Conservation (phyloP, 2,113 vertebrate species). For the Catharus fuscescens region DNA sequence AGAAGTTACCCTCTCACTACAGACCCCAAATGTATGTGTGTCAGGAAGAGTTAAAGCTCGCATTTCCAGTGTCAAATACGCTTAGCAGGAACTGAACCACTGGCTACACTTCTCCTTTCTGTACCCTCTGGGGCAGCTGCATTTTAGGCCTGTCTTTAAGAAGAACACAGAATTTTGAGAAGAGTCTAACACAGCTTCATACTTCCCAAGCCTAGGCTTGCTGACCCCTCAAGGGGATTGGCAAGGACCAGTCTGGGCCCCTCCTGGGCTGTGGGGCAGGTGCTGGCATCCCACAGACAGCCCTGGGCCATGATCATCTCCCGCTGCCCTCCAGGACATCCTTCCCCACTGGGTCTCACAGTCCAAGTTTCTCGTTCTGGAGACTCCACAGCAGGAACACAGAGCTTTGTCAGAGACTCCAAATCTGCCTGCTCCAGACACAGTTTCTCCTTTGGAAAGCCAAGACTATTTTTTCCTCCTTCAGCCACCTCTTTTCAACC, state of each 20-base stretch:
- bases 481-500: background rate
- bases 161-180: background rate
- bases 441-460: background rate
- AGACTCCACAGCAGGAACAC: background rate
- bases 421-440: background rate
- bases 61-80: background rate
- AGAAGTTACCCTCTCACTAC: background rate
- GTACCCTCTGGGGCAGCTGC: background rate
- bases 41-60: background rate
- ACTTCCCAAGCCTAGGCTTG: background rate
- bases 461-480: background rate
- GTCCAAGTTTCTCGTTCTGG: background rate
- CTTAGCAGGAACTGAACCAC: background rate
- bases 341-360: accelerated
- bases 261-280: background rate
- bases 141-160: background rate
- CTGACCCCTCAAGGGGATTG: background rate
- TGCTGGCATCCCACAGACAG: accelerated
- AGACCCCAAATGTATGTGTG: background rate
- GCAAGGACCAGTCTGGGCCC: background rate
- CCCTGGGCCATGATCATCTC: accelerated
- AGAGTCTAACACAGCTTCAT: background rate
- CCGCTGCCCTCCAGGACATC: accelerated
- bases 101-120: background rate
- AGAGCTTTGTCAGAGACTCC: background rate